Evolutionary conservation across 2,888 invertebrate genomes (phyloP).

Genomic region (Anodontia alba): DNA sequence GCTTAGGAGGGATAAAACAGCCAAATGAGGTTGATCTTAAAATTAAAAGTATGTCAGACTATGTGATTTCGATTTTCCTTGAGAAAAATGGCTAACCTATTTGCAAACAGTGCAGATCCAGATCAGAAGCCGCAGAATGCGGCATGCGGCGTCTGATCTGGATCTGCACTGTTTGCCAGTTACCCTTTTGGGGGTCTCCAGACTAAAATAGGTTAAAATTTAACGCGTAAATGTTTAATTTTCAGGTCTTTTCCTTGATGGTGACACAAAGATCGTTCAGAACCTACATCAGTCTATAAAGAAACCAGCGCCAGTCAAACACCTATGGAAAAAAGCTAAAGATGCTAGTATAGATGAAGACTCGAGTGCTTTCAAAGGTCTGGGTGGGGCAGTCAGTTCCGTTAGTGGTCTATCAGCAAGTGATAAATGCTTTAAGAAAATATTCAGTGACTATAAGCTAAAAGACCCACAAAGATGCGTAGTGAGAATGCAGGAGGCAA

Average conservation of each 20-base stretch:
- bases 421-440: constrained; percentile 60
- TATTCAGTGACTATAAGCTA: constrained; percentile 65
- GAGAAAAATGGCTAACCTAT: no score
- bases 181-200: no score
- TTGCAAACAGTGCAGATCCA: no score
- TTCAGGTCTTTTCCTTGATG: constrained; percentile 71
- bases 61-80: no score
- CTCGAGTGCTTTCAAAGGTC: constrained; percentile 56
- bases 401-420: constrained; percentile 58
- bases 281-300: constrained; percentile 76
- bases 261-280: constrained; percentile 65
- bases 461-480: constrained; percentile 45
- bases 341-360: constrained; percentile 52
- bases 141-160: no score
- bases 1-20: no score
- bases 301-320: constrained; percentile 68
- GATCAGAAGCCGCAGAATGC: no score
- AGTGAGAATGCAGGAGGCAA: constrained; percentile 67
- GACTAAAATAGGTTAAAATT: no score
- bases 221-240: no score
- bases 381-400: constrained; percentile 71
- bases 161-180: no score
- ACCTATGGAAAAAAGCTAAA: constrained; percentile 65
- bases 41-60: no score
- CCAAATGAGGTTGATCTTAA: no score